Base-by-base conservation (phyloP, 2,888 invertebrate species). In the Bursaphelenchus okinawaensis region DNA sequence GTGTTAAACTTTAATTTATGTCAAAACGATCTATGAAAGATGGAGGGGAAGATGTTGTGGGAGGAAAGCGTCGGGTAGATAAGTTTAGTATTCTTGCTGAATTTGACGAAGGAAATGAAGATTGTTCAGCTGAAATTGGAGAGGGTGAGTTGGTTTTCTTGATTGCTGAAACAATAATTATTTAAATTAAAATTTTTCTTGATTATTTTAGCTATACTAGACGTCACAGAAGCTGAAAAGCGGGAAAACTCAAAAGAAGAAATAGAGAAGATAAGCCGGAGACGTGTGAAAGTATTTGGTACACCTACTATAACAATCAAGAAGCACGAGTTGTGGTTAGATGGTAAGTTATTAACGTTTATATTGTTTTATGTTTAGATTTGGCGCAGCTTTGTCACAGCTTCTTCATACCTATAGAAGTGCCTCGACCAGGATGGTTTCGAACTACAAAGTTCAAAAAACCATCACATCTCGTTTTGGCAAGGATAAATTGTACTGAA, bases 401-500 rank as follows among this genome's bases (percentile, higher is more conserved):
- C n/a, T 59, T 59, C 23, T 20, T 24, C 28, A 50, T 52, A 20
- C 50, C 22, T 16, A 40, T 16, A 20, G 60, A 59, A 22, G 23
- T 52, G 9, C 23, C 31, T n/a, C 31, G 50, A 24, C 60, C 60
- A 19, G n/a, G 24, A 20, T 66, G 66, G 66, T 20, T 66, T 6
- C 56, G 54, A 6, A 57, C 51, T 28, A 54, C 57, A 19, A 54
- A 66, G n/a, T 67, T 67, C 24, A 68, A 62, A 27, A 66, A 51
- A 26, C 67, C 70, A 19, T 56, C 68, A 19, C 79, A 79, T 58
- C 71, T 74, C 7, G 65, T 78, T 12, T 40, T 79, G 1, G 28
- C 76, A 29, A 68, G 79, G 12, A 61, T 79, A 24, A 74, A 78
- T 59, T 75, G 74, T 23, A 61, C 64, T 7, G 65, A 69, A 0